Conservation (phyloP, 2,888 invertebrate genomes). For the Beris morrisii region DNA sequence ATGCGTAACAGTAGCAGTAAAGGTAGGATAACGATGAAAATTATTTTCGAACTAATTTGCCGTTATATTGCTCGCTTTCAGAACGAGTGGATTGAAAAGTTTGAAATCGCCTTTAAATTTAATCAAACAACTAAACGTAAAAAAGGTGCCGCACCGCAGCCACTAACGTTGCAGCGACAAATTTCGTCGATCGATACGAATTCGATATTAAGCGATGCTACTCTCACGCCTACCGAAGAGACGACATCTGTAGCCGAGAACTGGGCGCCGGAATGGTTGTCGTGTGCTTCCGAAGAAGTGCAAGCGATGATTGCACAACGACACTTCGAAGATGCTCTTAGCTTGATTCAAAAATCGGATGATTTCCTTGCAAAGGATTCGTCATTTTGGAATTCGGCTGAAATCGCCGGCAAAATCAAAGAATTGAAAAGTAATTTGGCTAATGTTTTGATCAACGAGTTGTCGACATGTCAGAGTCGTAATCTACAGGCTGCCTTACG, state of each 20-base stretch:
- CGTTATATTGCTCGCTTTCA: slow-evolving; percentile 48
- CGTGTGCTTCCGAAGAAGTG: slow-evolving; percentile 89
- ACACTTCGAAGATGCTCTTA: slow-evolving; percentile 91
- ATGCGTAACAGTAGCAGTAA: slow-evolving; percentile 74
- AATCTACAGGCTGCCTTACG: slow-evolving; percentile 87
- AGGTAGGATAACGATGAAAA: slow-evolving; percentile 41
- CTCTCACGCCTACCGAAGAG: slow-evolving; percentile 46
- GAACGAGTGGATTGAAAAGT: slow-evolving; percentile 92
- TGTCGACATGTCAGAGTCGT: slow-evolving; percentile 87
- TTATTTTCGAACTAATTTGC: background rate
- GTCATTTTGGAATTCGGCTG: slow-evolving; percentile 47
- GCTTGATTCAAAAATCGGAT: slow-evolving; percentile 71
- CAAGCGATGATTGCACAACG: slow-evolving; percentile 94
- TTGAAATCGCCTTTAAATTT: slow-evolving; percentile 86
- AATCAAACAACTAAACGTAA: slow-evolving; percentile 67
- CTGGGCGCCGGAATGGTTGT: slow-evolving; percentile 78
- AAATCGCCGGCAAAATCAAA: slow-evolving; percentile 62
- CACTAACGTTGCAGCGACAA: slow-evolving; percentile 46
- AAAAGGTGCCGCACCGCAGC: slow-evolving; percentile 58
- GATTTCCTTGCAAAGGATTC: slow-evolving; percentile 57
- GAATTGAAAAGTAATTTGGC: slow-evolving; percentile 74
- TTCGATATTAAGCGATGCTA: slow-evolving; percentile 43
- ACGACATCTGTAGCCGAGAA: slow-evolving; percentile 46
- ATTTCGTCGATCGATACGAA: slow-evolving; percentile 43
- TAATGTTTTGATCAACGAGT: slow-evolving; percentile 85